These are phyloP conservation scores for Watsonalla binaria DNA, from an alignment of 2,888 invertebrate genomes.

Conservation along the genomic window DNA sequence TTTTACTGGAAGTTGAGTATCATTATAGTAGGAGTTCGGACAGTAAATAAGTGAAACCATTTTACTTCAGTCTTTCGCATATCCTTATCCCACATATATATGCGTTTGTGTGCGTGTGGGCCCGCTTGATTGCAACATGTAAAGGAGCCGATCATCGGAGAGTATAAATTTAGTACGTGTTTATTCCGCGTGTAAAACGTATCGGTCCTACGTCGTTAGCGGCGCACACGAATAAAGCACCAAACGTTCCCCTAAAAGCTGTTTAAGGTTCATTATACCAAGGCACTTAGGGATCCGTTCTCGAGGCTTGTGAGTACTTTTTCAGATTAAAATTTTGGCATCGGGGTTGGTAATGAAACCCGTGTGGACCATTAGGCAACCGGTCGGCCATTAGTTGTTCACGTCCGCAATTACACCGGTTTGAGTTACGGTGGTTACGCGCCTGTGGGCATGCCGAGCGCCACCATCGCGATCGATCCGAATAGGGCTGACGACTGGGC, in stretches of 20 bases:
- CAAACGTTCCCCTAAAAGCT: constrained; percentile 54
- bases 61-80: too few relatives aligned
- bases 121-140: too few relatives aligned
- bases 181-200: constrained; percentile 50
- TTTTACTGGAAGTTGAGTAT: too few relatives aligned
- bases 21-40: too few relatives aligned
- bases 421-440: constrained; percentile 49
- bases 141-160: too few relatives aligned
- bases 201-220: constrained; percentile 64
- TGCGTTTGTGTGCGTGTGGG: too few relatives aligned
- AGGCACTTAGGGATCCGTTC: constrained; percentile 41
- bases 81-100: too few relatives aligned
- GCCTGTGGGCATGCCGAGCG: constrained; percentile 7
- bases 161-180: constrained; percentile 23
- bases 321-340: constrained; percentile 63
- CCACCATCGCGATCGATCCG: background rate
- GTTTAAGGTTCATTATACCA: constrained; percentile 58
- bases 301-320: constrained; percentile 35
- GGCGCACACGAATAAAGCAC: constrained; percentile 46
- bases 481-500: background rate
- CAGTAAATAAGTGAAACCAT: too few relatives aligned
- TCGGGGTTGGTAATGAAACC: constrained; percentile 57
- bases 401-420: constrained; percentile 58
- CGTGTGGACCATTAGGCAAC: constrained; percentile 56
- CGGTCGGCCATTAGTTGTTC: constrained; percentile 56